Percentiles rank a stretch among this genome's conserved stretches.
These are phyloP conservation scores for Ranitomeya imitator DNA, from an alignment of 2,113 vertebrate genomes.

Conservation along the genomic window DNA sequence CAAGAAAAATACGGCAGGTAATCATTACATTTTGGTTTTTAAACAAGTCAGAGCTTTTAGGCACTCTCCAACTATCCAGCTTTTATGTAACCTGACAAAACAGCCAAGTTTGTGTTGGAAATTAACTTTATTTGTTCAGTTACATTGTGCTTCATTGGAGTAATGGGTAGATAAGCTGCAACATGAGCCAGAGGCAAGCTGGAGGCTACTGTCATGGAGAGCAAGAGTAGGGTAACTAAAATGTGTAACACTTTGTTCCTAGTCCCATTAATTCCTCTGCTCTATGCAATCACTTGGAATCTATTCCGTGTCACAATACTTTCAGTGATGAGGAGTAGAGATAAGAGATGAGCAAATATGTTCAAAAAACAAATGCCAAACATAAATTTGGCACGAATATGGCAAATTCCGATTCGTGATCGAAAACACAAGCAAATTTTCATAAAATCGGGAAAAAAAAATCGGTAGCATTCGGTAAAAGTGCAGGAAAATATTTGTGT, in stretches of 20 bases:
- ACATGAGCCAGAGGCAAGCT: constrained; percentile 3
- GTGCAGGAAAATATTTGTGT: no score
- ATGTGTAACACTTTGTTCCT: background rate
- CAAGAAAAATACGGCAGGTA: background rate
- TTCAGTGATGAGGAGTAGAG: background rate
- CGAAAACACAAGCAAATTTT: no score
- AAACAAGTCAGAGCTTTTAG: background rate
- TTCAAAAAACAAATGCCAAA: no score
- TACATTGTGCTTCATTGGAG: background rate
- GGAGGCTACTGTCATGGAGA: background rate
- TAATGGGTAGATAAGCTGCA: constrained; percentile 6
- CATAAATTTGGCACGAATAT: no score
- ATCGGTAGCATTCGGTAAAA: no score
- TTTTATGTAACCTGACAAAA: background rate
- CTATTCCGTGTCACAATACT: background rate
- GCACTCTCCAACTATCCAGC: background rate
- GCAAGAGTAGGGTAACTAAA: background rate
- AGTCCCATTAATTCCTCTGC: background rate
- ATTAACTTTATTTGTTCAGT: background rate
- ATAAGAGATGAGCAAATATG: background rate
- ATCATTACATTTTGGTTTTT: background rate
- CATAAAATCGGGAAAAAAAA: no score
- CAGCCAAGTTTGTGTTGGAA: background rate
- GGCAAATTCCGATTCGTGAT: no score
- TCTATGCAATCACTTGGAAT: background rate